Conservation (phyloP, 1,140 invertebrate genomes). For the Sogatella furcifera region DNA sequence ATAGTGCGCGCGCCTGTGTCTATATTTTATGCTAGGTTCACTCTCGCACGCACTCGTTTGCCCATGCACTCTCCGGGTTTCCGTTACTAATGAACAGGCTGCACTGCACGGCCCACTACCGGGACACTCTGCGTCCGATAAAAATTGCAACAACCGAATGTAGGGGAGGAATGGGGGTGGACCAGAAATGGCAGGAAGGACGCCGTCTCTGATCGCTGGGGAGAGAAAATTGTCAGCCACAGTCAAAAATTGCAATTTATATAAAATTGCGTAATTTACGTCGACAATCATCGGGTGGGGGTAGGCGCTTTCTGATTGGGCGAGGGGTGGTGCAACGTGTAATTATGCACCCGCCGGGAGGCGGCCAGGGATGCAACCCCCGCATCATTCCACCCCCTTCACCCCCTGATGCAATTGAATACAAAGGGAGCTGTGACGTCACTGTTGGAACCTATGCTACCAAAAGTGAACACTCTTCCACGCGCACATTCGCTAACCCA, state of each 20-base stretch:
- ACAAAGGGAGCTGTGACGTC: neutral
- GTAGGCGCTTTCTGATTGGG: slow-evolving; percentile 12
- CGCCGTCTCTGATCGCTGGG: too few relatives aligned
- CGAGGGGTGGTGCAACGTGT: slow-evolving; percentile 12
- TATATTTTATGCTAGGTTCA: too few relatives aligned
- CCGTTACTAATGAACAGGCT: too few relatives aligned
- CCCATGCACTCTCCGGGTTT: too few relatives aligned
- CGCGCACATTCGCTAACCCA: neutral
- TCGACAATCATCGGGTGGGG: slow-evolving; percentile 1
- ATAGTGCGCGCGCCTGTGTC: too few relatives aligned
- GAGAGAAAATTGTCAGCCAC: too few relatives aligned
- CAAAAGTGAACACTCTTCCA: neutral
- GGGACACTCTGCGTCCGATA: too few relatives aligned
- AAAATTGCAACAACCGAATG: too few relatives aligned
- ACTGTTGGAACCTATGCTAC: neutral
- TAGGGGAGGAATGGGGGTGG: neutral
- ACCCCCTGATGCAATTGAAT: slow-evolving; percentile 9
- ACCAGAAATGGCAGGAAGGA: neutral
- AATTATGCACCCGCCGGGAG: slow-evolving; percentile 12
- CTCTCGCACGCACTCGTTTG: too few relatives aligned
- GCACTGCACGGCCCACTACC: too few relatives aligned
- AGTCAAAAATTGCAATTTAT: neutral
- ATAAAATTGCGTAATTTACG: slow-evolving; percentile 2
- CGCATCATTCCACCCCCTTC: neutral
- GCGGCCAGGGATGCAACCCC: neutral